A percentile compares a stretch with the other conserved stretches of the same genome.
Conservation (phyloP, 2,113 vertebrate species). For the Gymnogyps californianus region DNA sequence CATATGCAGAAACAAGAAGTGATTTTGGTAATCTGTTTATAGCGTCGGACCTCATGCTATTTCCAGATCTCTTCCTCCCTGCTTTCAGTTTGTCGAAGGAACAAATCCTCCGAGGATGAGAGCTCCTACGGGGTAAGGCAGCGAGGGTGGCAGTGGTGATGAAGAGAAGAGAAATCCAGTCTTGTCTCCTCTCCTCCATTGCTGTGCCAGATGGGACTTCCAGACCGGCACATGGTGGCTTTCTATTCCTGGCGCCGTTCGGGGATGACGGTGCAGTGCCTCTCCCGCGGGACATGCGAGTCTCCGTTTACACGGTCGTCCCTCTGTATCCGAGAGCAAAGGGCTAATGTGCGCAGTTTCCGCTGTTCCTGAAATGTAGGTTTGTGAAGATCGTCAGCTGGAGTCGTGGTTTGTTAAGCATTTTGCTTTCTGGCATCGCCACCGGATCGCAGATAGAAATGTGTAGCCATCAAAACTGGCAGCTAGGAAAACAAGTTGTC, state of each 20-base stretch:
- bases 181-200: neutral
- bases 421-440: neutral
- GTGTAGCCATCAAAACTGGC: neutral
- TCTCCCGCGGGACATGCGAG: neutral
- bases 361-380: accelerated
- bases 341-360: neutral
- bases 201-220: neutral
- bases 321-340: neutral
- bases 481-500: neutral
- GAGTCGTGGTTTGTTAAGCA: accelerated
- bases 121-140: neutral
- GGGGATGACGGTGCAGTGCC: neutral
- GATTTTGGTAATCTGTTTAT: neutral
- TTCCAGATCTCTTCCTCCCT: neutral
- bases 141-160: neutral
- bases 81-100: neutral
- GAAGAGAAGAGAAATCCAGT: neutral
- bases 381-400: neutral
- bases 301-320: neutral
- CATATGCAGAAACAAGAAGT: neutral
- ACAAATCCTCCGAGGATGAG: neutral
- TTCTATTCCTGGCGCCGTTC: neutral
- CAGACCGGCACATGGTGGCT: neutral
- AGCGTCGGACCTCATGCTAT: neutral
- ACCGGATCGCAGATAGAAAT: accelerated